Evolutionary conservation across 2,888 invertebrate genomes (phyloP).

Genomic region (Trachelus stipa): DNA sequence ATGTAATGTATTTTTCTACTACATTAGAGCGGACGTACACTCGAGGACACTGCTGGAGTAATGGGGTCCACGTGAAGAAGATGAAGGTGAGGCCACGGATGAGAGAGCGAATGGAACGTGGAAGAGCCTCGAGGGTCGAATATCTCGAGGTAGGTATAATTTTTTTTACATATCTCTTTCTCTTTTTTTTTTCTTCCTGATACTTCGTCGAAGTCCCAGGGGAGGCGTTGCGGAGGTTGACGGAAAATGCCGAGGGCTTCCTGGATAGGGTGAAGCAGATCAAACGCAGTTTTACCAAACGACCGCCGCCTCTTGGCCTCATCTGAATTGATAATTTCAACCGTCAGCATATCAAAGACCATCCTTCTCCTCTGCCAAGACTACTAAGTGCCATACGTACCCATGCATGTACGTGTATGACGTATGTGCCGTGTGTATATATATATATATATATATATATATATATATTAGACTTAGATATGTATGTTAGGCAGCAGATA

Average conservation of each 20-base stretch:
- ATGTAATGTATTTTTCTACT: too few species aligned
- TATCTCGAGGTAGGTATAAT: background rate
- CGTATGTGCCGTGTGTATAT: background rate
- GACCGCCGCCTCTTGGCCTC: constrained; percentile 49
- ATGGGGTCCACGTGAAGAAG: background rate
- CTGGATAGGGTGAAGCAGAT: constrained; percentile 52
- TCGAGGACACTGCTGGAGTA: background rate
- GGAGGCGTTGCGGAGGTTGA: constrained; percentile 24
- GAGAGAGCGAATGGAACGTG: background rate
- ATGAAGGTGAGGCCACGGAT: background rate
- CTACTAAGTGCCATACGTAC: constrained; percentile 1
- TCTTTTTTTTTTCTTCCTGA: background rate
- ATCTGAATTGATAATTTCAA: constrained; percentile 66
- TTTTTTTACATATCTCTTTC: background rate
- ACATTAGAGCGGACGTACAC: background rate
- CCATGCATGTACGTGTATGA: background rate
- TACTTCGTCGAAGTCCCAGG: background rate
- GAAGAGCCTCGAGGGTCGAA: background rate
- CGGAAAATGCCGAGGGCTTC: constrained; percentile 28
- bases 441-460: background rate
- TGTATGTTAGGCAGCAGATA: background rate
- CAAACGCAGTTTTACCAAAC: constrained; percentile 65
- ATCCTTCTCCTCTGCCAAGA: constrained; percentile 26
- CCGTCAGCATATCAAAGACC: constrained; percentile 65
- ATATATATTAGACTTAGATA: background rate